phyloP scores from a whole-genome alignment of 2,797 vertebrate genomes.

The Chaenodraco wilsoni region DNA sequence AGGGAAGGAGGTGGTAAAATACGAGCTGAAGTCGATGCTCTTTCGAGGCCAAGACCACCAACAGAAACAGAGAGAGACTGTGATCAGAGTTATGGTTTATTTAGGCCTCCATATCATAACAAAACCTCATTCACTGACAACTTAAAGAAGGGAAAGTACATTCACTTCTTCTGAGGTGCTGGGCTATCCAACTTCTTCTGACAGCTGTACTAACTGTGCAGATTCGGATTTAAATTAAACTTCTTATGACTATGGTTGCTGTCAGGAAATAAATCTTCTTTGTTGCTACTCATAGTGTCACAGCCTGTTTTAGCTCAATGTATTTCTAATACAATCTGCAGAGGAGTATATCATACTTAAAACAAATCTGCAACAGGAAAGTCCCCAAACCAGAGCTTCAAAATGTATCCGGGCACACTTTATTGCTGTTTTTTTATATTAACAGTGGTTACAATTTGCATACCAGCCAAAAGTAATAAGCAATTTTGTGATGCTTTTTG shows the following conservation, averaged over 20 bases:
- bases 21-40: conserved; percentile 45
- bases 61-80: conserved; percentile 49
- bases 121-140: not conserved
- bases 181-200: not conserved
- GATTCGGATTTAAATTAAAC: not conserved
- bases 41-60: conserved; percentile 62
- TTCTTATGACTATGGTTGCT: not conserved
- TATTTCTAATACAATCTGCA: not conserved
- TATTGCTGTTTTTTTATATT: not conserved
- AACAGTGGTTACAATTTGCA: too few relatives aligned
- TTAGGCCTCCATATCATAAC: conserved; percentile 8
- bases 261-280: not conserved
- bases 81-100: conserved; percentile 31
- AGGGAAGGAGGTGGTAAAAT: conserved; percentile 64
- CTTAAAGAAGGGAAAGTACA: not conserved
- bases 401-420: not conserved
- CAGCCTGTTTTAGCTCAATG: not conserved
- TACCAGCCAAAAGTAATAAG: too few relatives aligned
- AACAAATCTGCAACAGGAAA: not conserved
- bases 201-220: conserved; percentile 5
- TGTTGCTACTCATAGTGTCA: not conserved
- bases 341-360: not conserved
- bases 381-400: not conserved
- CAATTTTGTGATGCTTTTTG: not conserved
- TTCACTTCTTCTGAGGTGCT: not conserved